Evolutionary conservation across 1,140 invertebrate genomes (phyloP).

Genomic region (Penaeus japonicus): DNA sequence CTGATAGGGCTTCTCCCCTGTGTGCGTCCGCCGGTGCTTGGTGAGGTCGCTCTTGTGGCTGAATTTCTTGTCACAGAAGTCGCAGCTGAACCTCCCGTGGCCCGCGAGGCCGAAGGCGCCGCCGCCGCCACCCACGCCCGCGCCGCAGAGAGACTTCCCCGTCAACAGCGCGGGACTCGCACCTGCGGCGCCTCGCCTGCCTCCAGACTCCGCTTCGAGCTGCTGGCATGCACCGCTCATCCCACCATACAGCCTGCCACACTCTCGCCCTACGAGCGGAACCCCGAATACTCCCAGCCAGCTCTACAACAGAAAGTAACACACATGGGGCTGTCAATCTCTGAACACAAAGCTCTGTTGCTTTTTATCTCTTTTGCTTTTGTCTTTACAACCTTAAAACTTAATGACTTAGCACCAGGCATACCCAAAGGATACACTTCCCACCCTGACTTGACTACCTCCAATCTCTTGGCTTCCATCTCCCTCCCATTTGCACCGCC

Average conservation of each 20-base stretch:
- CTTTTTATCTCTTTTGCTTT: neutral
- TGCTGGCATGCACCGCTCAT: neutral
- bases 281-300: conserved; percentile 36
- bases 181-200: neutral
- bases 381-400: conserved; percentile 20
- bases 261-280: conserved; percentile 18
- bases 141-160: no score
- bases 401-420: conserved; percentile 50
- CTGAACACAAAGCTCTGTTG: neutral
- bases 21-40: conserved; percentile 48
- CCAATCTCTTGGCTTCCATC: neutral
- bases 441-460: no score
- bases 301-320: conserved; percentile 50
- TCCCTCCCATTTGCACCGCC: no score
- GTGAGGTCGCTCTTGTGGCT: conserved; percentile 34
- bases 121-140: no score
- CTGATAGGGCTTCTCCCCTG: conserved; percentile 36
- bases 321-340: conserved; percentile 41
- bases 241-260: conserved; percentile 10
- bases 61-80: conserved; percentile 39
- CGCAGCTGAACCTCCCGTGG: conserved; percentile 16
- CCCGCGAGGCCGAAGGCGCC: neutral
- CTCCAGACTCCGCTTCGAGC: neutral
- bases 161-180: no score
- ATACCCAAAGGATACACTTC: neutral